A percentile compares a stretch with the other conserved stretches of the same genome.
Conservation (phyloP, 2,113 vertebrate species). For the Cervus canadensis region DNA sequence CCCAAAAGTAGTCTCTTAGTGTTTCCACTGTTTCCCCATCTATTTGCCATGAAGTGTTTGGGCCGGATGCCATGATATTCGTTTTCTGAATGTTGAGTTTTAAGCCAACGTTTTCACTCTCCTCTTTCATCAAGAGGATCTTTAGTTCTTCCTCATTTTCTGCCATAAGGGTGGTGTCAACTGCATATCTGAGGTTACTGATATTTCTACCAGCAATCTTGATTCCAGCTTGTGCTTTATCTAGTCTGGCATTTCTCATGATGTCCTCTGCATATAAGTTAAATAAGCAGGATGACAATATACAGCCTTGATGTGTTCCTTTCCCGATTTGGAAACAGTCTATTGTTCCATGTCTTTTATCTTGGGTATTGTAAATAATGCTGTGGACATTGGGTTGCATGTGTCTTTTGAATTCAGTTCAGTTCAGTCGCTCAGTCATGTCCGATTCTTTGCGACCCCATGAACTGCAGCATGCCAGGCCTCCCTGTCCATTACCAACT, state of each 20-base stretch:
- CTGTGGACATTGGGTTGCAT: neutral
- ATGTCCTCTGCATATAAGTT: neutral
- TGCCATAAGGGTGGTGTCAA: neutral
- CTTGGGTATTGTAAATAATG: neutral
- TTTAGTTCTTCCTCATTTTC: neutral
- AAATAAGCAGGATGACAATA: neutral
- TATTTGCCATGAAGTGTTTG: neutral
- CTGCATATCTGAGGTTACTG: neutral
- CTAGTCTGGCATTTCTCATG: neutral
- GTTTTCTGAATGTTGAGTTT: neutral
- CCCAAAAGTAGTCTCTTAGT: neutral
- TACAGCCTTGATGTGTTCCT: neutral
- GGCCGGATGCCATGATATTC: fast-evolving
- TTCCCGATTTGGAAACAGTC: neutral
- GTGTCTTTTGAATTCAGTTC: neutral
- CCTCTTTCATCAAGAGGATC: neutral
- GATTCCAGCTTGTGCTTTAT: neutral
- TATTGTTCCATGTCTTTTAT: neutral
- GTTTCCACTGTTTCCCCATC: neutral
- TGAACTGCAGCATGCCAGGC: too few species aligned
- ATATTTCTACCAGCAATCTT: neutral
- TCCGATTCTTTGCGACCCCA: too few species aligned
- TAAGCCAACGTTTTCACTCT: neutral
- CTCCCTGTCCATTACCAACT: too few species aligned
- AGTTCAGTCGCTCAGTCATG: too few species aligned